Evolutionary conservation across 2,113 vertebrate species (phyloP), one percentile per base, ranked within the genome.

Genomic region (Nerophis ophidion): DNA sequence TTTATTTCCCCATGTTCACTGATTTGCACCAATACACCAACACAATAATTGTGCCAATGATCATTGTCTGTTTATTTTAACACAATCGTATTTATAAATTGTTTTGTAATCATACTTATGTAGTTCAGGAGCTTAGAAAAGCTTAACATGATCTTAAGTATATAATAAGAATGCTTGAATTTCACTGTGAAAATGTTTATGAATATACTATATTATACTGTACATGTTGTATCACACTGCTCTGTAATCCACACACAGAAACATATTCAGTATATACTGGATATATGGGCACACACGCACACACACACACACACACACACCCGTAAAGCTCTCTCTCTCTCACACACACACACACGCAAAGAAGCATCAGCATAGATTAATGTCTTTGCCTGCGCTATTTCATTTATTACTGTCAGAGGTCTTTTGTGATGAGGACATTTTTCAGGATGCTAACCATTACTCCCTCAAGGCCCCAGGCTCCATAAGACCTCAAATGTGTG

Each of bases 341-440:
- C 7, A 55, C 35, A 65, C 35, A 69, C 48, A 80, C 65, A 67
- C 47, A 44, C 60, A 54, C 48, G 70, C 52, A 65, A 26, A 51
- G 33, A 11, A 15, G 45, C 51, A 57, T 5, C 50, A 9, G 9
- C 68, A 35, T 77, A 72, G 79, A 82, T 83, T 82, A 86, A 87
- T 86, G 79, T 70, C 77, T 75, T 79, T 78, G 66, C 61, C 69
- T 72, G 71, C 75, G 78, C 82, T 66, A 81, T 84, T 84, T 84
- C 84, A 86, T 86, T 86, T 86, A 82, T 86, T 84, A 81, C 71
- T 78, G 82, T 87, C 76, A 19, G 74, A 77, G 74, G 75, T 70
- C 81, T 86, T 87, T 84, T 83, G 77, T 84, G 81, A 84, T 81
- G 81, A 84, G 76, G 76, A 74, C 86, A 86, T 87, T 86, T 86